phyloP scores from a whole-genome alignment of 2,888 invertebrate species.

The Cremastinae sp. region DNA sequence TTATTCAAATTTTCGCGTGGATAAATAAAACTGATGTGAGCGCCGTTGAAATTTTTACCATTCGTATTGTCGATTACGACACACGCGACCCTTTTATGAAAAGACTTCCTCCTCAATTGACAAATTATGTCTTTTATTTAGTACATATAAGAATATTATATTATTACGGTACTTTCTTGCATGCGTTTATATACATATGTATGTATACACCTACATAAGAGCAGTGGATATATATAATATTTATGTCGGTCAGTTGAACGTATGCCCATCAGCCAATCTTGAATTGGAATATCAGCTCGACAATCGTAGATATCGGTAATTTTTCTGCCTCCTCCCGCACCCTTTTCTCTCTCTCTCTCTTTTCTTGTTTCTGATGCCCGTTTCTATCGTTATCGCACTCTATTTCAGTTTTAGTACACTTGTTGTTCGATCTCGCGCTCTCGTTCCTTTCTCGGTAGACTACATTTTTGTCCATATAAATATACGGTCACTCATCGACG shows the following conservation, averaged over 20 bases:
- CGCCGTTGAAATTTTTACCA: too few relatives aligned
- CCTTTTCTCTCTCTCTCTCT: conserved; percentile 57
- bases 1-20: background rate
- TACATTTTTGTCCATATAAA: too few relatives aligned
- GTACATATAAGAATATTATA: too few relatives aligned
- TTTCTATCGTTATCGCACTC: conserved; percentile 39
- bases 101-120: conserved; percentile 36
- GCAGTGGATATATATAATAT: background rate
- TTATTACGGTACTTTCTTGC: conserved; percentile 57
- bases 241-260: conserved; percentile 71
- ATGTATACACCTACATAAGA: too few relatives aligned
- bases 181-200: conserved; percentile 18
- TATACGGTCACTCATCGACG: conserved; percentile 28
- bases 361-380: conserved; percentile 7
- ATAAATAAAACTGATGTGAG: too few relatives aligned
- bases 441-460: conserved; percentile 19
- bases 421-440: conserved; percentile 51
- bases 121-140: conserved; percentile 53
- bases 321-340: conserved; percentile 57
- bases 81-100: too few relatives aligned
- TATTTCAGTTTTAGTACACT: conserved; percentile 31
- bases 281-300: conserved; percentile 75
- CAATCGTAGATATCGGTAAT: conserved; percentile 67
- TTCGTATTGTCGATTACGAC: conserved; percentile 49
- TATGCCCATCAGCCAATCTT: conserved; percentile 74